Evolutionary conservation across 2,888 invertebrate species (phyloP), one percentile per base, ranked within the genome.

Genomic region (Calephelis perditalis): DNA sequence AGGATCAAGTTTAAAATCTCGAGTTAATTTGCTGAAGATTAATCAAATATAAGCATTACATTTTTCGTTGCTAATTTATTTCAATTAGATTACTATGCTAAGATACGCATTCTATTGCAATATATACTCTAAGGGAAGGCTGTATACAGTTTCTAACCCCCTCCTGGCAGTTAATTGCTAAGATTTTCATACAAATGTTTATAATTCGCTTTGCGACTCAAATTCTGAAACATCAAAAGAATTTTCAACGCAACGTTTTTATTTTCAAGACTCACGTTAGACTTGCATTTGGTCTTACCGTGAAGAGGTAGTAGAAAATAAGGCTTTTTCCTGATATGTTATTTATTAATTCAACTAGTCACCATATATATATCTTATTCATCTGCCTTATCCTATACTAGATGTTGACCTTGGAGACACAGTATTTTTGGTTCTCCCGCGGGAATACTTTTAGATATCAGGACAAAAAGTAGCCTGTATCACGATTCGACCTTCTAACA

Each of bases 101-200:
- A 40, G 40, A 40, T 8, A 6, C 40, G 8, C 35, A 52, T 26
- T 52, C 49, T 35, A 10, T 15, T 26, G 5, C 26, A 52, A 52
- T 35, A 26, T 12, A 35, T 52, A 26, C 3, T 52, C 26, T 26
- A 52, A 4, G 49, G 26, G 10, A 35, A 26, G 49, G 26, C 26
- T 52, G 49, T 68, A 68, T 65, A 70, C 68, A 70, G 68, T 70
- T 70, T 70, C 70, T 64, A 68, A 69, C 64, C 58, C 59, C 58
- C 63, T 59, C 63, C 56, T 65, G 26, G 49, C 67, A 68, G 71
- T 70, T 72, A 71, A 71, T 70, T 67, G 72, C 68, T 65, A 67
- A 61, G 62, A 63, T 57, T 64, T 74, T 76, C 76, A 74, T 73
- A 77, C 78, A 79, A 79, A 81, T 82, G 81, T 83, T 74, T 77